Percentiles rank a stretch among this genome's conserved stretches.
Evolutionary conservation across 2,113 vertebrate species (phyloP).

Genomic region (Stomatorhinus ivindoensis): DNA sequence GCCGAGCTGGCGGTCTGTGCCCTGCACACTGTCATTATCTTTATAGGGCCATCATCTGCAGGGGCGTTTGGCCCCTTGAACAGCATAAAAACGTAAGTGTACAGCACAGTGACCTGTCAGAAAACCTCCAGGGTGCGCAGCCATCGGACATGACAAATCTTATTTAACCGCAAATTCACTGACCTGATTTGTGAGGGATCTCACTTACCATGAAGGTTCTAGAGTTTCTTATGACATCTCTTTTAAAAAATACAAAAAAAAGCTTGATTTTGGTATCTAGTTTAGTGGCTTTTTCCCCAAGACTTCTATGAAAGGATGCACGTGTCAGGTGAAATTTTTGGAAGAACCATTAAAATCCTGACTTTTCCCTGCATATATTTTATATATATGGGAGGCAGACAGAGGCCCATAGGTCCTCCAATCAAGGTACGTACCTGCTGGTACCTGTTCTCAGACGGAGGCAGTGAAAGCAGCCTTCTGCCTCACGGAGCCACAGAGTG

Average conservation of each 20-base stretch:
- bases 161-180: background rate
- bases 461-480: constrained; percentile 12
- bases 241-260: no score
- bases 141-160: background rate
- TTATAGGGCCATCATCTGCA: background rate
- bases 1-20: no score
- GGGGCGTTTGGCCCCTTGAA: background rate
- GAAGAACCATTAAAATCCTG: background rate
- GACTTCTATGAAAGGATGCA: background rate
- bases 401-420: background rate
- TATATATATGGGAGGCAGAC: background rate
- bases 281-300: background rate
- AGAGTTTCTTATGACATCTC: background rate
- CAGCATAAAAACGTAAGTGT: background rate
- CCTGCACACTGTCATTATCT: background rate
- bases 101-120: background rate
- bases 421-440: background rate
- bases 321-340: background rate
- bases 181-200: background rate
- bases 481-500: constrained; percentile 6
- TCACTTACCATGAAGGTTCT: background rate
- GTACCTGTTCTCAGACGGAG: background rate
- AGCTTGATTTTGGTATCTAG: background rate
- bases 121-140: background rate
- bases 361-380: background rate